These are phyloP conservation scores for Escarpia spicata DNA, from an alignment of 2,888 invertebrate genomes.

Conservation along the genomic window DNA sequence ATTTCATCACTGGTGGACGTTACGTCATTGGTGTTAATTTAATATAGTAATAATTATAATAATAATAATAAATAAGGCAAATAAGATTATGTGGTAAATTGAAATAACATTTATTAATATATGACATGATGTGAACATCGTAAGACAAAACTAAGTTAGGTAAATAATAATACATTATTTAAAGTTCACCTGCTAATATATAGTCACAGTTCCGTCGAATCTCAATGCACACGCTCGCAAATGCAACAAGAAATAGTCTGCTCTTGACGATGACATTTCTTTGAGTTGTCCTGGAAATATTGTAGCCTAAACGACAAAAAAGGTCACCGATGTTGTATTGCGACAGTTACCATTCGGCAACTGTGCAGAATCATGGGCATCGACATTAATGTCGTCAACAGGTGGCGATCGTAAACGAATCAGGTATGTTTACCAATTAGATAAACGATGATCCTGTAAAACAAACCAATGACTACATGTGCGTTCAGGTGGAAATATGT, in stretches of 20 bases:
- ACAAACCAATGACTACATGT: background rate
- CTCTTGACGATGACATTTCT: background rate
- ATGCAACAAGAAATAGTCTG: background rate
- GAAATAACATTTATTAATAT: too few species aligned
- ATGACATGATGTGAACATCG: too few species aligned
- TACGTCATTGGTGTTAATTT: too few species aligned
- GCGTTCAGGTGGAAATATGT: background rate
- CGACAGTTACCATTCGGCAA: too few species aligned
- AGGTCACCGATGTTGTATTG: background rate
- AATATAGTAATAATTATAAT: too few species aligned
- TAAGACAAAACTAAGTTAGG: too few species aligned
- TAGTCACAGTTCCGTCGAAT: background rate
- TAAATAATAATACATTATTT: too few species aligned
- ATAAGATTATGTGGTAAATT: too few species aligned
- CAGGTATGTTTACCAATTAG: slow-evolving; percentile 6
- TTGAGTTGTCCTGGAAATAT: background rate
- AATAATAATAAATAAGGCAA: too few species aligned
- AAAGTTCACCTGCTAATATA: too few species aligned
- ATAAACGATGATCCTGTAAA: background rate
- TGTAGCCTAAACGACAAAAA: background rate
- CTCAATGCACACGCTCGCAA: background rate
- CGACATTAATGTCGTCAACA: background rate
- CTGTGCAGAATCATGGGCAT: background rate
- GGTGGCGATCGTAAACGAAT: background rate
- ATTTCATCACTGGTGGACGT: too few species aligned